Base-by-base conservation (phyloP, 2,113 vertebrate genomes). In the Pavo muticus region DNA sequence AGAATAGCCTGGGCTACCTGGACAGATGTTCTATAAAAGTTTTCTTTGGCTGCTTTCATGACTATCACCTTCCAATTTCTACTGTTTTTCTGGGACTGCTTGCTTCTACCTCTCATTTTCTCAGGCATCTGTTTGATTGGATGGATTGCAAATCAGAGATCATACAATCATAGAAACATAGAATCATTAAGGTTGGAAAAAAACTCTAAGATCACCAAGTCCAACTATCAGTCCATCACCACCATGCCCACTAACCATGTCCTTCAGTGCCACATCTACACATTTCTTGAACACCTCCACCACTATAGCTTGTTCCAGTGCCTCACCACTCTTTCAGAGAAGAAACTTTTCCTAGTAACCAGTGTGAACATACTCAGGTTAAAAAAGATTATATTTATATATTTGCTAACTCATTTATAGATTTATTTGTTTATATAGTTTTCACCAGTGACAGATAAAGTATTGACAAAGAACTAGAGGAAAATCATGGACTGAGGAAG, bases 321-420 rank as follows among this genome's bases (percentile, higher is more conserved):
- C 14, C 52, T 30, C 15, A 54, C 27, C 52, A 54, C 52, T 54
- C 52, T 54, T 54, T 29, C 52, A 54, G 14, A 54, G 52, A 54
- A 54, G 25, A 54, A 54, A 54, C 48, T 54, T 30, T 30, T 54
- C 27, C 52, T 54, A 54, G 9, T 30, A 30, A 54, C 52, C 27
- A 30, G 30, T 83, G 44, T n/a, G 18, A 93, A 37, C 3, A 59
- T 0, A 0, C 5, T 5, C 7, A 73, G 6, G 1, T 74, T 56
- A 64, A 83, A 71, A 73, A 73, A 27, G 3, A 60, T 6, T 6
- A 7, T 39, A 21, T 48, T 5, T 6, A 6, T 40, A 29, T 54
- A 54, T 54, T 54, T 54, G 52, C 27, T 54, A 54, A 30, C 27
- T 29, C 15, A 5, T 54, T 30, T 54, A 30, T 54, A 30, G 15